phyloP scores from a whole-genome alignment of 1,140 invertebrate species.

The Drosophila setifemur region DNA sequence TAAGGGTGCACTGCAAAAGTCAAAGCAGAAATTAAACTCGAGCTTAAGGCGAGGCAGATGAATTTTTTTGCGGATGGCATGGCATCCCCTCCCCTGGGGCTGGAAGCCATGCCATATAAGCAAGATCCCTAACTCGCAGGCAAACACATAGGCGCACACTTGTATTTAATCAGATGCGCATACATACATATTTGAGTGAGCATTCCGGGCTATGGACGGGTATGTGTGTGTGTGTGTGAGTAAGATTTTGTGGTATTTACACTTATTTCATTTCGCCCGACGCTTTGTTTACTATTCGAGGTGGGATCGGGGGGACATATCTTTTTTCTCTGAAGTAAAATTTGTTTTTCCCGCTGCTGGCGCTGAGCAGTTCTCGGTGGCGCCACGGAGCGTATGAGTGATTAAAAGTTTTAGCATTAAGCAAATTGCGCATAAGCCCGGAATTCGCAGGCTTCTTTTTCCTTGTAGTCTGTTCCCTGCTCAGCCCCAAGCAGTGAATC shows the following conservation, averaged over 20 bases:
- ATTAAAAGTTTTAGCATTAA: conserved; percentile 77
- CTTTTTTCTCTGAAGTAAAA: conserved; percentile 23
- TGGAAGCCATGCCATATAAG: conserved; percentile 42
- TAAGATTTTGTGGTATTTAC: conserved; percentile 61
- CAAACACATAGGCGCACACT: conserved; percentile 42
- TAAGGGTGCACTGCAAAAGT: conserved; percentile 48
- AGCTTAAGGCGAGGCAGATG: conserved; percentile 68
- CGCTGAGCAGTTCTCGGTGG: conserved; percentile 1
- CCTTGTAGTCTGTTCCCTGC: neutral
- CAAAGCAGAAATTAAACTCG: conserved; percentile 74
- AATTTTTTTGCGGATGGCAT: conserved; percentile 20
- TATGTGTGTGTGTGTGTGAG: conserved; percentile 8
- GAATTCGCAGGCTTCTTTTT: neutral
- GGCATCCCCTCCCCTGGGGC: too few relatives aligned
- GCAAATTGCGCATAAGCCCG: conserved; percentile 65
- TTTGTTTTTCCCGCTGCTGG: conserved; percentile 25
- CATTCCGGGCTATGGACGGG: conserved; percentile 26
- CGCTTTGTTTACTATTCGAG: conserved; percentile 59
- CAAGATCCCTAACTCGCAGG: conserved; percentile 2
- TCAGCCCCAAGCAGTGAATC: neutral
- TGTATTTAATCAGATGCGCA: conserved; percentile 76
- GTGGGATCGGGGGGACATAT: conserved; percentile 1
- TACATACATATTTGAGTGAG: conserved; percentile 73
- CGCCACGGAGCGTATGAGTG: conserved; percentile 73
- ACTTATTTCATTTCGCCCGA: conserved; percentile 71